Evolutionary conservation across 1,140 invertebrate species (phyloP), one percentile per base, ranked within the genome.

Genomic region (Anagrus nilaparvatae): DNA sequence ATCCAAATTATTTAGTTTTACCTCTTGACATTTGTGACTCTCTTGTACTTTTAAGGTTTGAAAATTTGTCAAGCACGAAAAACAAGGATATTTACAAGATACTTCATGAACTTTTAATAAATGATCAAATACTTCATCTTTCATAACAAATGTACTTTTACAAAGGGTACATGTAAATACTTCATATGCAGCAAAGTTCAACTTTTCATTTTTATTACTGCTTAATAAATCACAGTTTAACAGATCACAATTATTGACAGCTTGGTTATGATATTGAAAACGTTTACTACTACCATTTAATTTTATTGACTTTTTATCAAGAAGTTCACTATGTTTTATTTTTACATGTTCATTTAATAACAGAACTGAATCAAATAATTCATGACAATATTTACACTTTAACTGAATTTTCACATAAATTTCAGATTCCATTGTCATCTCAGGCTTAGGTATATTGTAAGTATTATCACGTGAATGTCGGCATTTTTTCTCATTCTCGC

Each of bases 61-160:
- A 20, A 43, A 47, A 23, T 36, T 43, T 7, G 36, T 39, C 0
- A 47, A 19, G n/a, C 45, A 47, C 6, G 34, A 43, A 12, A 32
- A 34, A 14, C 45, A 47, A 9, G 45, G 40, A 7, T 33, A 47
- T 20, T 47, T 47, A 19, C 45, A 47, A 1, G 45, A 38, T 5
- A 47, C 45, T 8, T 42, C 40, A 31, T 47, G 45, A 34, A 43
- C 43, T 16, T 42, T 47, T 40, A 43, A 38, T 1, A 47, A 23
- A 13, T 47, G 45, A 13, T 47, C 45, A n/a, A 47, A 35, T 1
- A 47, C 45, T 19, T 47, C 45, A 10, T 43, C 40, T 12, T 47
- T 47, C 40, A 43, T 42, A 3, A 47, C 18, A 40, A 43, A 47
- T 3, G 45, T 47, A 17, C 40, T 47, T n/a, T 47, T 38, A 14